These are phyloP conservation scores for Acrobasis consociella DNA, from an alignment of 2,888 invertebrate genomes.

Conservation along the genomic window DNA sequence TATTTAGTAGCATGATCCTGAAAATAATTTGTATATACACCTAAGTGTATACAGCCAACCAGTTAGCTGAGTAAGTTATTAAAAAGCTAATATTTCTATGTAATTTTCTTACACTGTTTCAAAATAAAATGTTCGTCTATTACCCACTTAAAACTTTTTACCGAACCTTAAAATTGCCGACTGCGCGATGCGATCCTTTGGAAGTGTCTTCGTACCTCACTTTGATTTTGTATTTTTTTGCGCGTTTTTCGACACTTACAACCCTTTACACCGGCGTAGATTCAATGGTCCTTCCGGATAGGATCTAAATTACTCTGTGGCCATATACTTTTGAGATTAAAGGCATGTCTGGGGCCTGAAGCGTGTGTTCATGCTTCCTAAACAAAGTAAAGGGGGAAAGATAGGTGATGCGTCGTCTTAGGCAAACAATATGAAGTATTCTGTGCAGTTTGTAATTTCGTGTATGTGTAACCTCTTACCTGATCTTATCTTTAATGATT, in stretches of 20 bases:
- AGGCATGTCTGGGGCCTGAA: constrained; percentile 74
- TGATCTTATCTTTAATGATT: too few species aligned
- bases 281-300: constrained; percentile 70
- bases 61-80: too few species aligned
- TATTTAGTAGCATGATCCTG: too few species aligned
- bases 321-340: constrained; percentile 75
- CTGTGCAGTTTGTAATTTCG: background rate
- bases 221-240: constrained; percentile 59
- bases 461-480: background rate
- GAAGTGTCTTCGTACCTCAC: constrained; percentile 49
- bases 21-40: too few species aligned
- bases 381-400: constrained; percentile 13
- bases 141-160: constrained; percentile 32
- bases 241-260: constrained; percentile 62
- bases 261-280: constrained; percentile 57
- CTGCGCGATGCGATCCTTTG: constrained; percentile 23
- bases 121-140: too few species aligned
- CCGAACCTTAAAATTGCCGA: constrained; percentile 6
- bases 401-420: constrained; percentile 1
- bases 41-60: too few species aligned
- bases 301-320: constrained; percentile 75
- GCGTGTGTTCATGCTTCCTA: constrained; percentile 38
- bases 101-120: too few species aligned
- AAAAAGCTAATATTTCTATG: too few species aligned
- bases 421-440: background rate